Percentiles rank a stretch among this genome's conserved stretches.
These are phyloP conservation scores for Anolis apletophallus DNA, from an alignment of 2,797 vertebrate genomes.

Conservation along the genomic window DNA sequence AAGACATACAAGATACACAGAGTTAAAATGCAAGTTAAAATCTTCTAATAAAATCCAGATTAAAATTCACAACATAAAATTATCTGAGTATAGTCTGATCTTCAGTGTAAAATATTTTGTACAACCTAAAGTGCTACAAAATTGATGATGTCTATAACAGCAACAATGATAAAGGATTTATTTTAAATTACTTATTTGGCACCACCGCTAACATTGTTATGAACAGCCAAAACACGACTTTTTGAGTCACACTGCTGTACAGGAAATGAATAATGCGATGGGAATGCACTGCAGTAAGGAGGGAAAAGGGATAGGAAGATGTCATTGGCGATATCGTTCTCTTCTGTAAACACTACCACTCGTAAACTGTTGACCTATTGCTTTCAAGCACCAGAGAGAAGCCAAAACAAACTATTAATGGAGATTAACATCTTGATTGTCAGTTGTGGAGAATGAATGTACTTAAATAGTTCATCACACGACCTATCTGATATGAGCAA, in stretches of 20 bases:
- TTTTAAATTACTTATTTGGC: rapidly evolving
- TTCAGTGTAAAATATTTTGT: neutral
- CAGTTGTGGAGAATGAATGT: neutral
- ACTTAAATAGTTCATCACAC: neutral
- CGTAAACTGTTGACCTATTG: neutral
- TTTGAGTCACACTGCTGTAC: neutral
- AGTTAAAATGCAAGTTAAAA: too few relatives aligned
- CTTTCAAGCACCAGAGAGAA: neutral
- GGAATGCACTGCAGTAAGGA: neutral
- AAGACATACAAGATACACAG: too few relatives aligned
- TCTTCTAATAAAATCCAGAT: too few relatives aligned
- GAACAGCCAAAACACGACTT: neutral
- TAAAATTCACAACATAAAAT: too few relatives aligned
- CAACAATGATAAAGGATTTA: neutral
- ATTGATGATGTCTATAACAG: neutral
- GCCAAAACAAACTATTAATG: conserved; percentile 12
- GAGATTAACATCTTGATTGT: conserved; percentile 18
- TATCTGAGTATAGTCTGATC: neutral
- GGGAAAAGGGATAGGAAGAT: neutral
- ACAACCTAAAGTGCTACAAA: neutral
- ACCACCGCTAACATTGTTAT: neutral
- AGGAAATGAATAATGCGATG: neutral
- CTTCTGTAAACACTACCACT: neutral
- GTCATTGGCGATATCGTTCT: neutral
- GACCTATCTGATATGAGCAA: neutral